Evolutionary conservation across 2,888 invertebrate genomes (phyloP), one percentile per base, ranked within the genome.

Genomic region (Drosophila anomelani): DNA sequence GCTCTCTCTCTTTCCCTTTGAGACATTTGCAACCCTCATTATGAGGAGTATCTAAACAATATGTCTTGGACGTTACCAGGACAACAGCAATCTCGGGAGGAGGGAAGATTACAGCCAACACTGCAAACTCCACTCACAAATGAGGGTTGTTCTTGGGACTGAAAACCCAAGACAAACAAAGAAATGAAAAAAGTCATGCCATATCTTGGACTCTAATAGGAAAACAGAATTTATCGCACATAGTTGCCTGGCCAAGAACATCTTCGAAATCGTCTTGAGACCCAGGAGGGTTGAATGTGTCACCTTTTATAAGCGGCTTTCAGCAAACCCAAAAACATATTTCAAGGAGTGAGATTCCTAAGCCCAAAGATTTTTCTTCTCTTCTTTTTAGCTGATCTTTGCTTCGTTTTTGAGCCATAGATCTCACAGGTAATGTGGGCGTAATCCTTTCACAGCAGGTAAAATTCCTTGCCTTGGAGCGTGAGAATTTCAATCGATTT

Each of bases 61-160:
- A 73, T 36, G 56, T 88, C 87, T 85, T 84, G 56, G 17, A 1
- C 13, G 23, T 29, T 60, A 81, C 39, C 75, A 80, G 86, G 79
- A 12, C 20, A 61, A 57, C 84, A 88, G 71, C 20, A 69, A 17
- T 2, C n/a, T 0, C 8, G 66, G 69, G 4, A 17, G 15, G 66
- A 20, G 47, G 3, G 34, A 67, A 68, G 67, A 62, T 46, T 51
- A 29, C 36, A 13, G 13, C 20, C 32, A 1, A 17, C 13, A n/a
- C 23, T 15, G 0, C 6, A 8, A 6, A 8, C 4, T n/a, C n/a
- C 34, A 17, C 23, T 38, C 43, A 9, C 12, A 29, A n/a, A n/a
- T 20, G 41, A 63, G 75, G 55, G 75, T 61, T 62, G 73, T 17
- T 63, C n/a, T n/a, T 29, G 44, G 23, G 4, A 15, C 53, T 17